Evolutionary conservation across 2,113 vertebrate genomes (phyloP).

Genomic region (Egretta garzetta): DNA sequence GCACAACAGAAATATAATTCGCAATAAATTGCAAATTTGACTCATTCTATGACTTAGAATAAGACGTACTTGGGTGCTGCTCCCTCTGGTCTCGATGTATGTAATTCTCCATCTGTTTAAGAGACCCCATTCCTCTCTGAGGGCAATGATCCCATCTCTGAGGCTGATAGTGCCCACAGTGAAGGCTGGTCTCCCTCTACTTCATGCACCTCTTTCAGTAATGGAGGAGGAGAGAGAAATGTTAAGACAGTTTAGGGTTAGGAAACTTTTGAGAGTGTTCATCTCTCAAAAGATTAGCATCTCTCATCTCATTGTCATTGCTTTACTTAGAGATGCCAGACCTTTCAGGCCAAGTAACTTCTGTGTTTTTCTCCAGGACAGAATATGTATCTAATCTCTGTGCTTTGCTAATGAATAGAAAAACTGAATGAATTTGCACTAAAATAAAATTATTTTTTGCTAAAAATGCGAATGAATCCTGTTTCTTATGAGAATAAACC

Average conservation of each 20-base stretch:
- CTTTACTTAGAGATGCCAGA: neutral
- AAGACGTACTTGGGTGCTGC: neutral
- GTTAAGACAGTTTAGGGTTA: neutral
- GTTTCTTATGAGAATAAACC: neutral
- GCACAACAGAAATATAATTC: neutral
- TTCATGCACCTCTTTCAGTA: neutral
- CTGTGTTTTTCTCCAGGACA: neutral
- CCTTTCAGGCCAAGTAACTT: neutral
- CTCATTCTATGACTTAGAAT: neutral
- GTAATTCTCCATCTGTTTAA: neutral
- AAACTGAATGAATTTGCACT: neutral
- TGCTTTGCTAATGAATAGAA: neutral
- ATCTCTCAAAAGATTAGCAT: neutral
- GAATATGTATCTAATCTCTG: neutral
- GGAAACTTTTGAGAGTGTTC: neutral
- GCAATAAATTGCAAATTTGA: neutral
- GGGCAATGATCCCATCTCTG: neutral
- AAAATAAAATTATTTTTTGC: neutral
- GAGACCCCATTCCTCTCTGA: neutral
- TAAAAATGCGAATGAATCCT: neutral
- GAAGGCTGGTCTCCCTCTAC: too few relatives aligned
- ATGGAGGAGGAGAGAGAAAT: neutral
- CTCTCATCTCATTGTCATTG: neutral
- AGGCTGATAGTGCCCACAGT: too few relatives aligned
- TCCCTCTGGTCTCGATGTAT: accelerated